These are phyloP conservation scores for Prorops nasuta DNA, from an alignment of 1,140 invertebrate genomes.

Conservation along the genomic window DNA sequence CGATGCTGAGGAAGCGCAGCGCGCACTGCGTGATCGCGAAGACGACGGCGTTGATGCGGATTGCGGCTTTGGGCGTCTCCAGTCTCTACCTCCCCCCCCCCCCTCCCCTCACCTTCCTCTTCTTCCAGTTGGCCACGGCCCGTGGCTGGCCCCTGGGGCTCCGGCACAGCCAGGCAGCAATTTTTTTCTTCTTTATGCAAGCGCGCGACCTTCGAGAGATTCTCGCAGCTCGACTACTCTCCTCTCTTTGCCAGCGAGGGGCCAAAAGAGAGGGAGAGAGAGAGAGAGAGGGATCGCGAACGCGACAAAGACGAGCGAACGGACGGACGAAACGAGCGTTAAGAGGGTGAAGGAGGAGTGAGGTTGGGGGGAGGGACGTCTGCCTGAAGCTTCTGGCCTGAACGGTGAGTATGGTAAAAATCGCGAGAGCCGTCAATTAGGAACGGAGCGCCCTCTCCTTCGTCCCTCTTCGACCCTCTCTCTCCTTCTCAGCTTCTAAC, in stretches of 20 bases:
- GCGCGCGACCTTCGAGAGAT: constrained; percentile 32
- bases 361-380: constrained; percentile 15
- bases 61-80: constrained; percentile 30
- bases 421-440: constrained; percentile 44
- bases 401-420: constrained; percentile 34
- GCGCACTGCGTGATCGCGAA: constrained; percentile 20
- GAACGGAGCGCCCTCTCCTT: constrained; percentile 25
- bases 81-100: not conserved
- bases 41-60: constrained; percentile 31
- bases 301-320: no score
- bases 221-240: no score
- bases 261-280: constrained; percentile 10
- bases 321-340: not conserved
- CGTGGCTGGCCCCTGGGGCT: no score
- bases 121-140: no score
- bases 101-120: no score
- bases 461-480: constrained; percentile 7
- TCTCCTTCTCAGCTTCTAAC: not conserved
- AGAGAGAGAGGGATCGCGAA: constrained; percentile 8
- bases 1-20: no score
- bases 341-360: constrained; percentile 14
- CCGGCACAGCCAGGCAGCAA: no score
- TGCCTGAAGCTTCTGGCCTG: constrained; percentile 26
- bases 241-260: no score
- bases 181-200: constrained; percentile 34